Evolutionary conservation across 2,888 invertebrate genomes (phyloP).

Genomic region (Choristoneura rosaceana): DNA sequence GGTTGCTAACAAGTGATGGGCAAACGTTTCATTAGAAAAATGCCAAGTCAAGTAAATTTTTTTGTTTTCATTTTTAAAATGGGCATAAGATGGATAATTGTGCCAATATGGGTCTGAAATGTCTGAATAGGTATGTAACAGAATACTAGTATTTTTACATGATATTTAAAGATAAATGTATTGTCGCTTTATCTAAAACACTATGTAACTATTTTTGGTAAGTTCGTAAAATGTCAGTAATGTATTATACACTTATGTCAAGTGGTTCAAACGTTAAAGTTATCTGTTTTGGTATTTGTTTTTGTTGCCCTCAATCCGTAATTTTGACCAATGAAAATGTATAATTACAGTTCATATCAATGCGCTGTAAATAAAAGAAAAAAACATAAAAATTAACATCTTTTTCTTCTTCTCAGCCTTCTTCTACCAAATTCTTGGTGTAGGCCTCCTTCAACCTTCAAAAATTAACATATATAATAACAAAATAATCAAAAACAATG

Average conservation of each 20-base stretch:
- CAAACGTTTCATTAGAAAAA: too few relatives aligned
- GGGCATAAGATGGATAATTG: constrained; percentile 4
- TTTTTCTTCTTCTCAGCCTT: too few relatives aligned
- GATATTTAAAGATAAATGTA: constrained; percentile 15
- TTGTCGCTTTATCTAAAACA: constrained; percentile 6
- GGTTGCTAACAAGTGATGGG: too few relatives aligned
- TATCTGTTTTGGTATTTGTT: neutral
- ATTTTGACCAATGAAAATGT: neutral
- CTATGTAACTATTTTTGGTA: neutral
- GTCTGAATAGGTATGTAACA: constrained; percentile 39
- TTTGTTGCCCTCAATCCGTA: neutral
- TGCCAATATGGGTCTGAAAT: constrained; percentile 41
- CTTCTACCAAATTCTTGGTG: too few relatives aligned
- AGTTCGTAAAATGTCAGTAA: constrained; percentile 2
- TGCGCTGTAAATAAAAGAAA: too few relatives aligned
- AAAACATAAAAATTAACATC: too few relatives aligned
- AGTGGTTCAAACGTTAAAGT: neutral
- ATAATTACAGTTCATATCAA: too few relatives aligned
- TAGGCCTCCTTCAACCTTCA: too few relatives aligned
- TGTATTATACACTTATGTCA: constrained; percentile 12
- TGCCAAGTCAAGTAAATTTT: too few relatives aligned
- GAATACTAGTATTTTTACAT: constrained; percentile 39
- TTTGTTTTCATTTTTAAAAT: neutral
- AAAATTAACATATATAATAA: too few relatives aligned
- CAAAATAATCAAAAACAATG: too few relatives aligned